phyloP scores from a whole-genome alignment of 2,888 invertebrate species.

The Salticus scenicus region DNA sequence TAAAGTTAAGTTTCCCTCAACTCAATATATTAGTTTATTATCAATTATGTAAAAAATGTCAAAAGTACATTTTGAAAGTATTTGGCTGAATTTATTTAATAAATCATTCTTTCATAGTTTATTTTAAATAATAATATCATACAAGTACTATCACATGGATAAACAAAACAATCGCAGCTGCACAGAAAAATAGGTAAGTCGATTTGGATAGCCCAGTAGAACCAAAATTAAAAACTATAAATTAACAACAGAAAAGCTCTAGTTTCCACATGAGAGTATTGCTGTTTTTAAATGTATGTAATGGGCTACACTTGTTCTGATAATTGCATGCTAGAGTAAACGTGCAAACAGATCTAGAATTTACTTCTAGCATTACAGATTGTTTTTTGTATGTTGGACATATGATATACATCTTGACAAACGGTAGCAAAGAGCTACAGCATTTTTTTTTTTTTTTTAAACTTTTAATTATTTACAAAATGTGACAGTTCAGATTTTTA shows the following conservation, averaged over 20 bases:
- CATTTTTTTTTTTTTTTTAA: no score
- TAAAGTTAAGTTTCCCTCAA: not conserved
- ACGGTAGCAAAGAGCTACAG: conserved; percentile 55
- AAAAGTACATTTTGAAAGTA: conserved; percentile 2
- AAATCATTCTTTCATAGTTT: conserved; percentile 56
- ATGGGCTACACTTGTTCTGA: conserved; percentile 40
- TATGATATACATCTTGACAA: conserved; percentile 37
- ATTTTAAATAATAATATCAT: conserved; percentile 67
- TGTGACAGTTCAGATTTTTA: conserved; percentile 33
- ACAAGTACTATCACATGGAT: conserved; percentile 63
- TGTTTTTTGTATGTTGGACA: conserved; percentile 29
- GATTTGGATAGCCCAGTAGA: conserved; percentile 1
- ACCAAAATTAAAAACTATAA: conserved; percentile 27
- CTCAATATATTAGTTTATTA: conserved; percentile 17
- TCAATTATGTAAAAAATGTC: conserved; percentile 13
- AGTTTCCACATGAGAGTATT: conserved; percentile 36
- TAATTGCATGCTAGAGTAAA: conserved; percentile 41
- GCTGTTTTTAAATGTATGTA: conserved; percentile 32
- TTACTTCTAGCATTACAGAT: conserved; percentile 41
- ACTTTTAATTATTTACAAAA: conserved; percentile 52
- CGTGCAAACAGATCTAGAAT: conserved; percentile 43
- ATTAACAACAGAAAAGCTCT: conserved; percentile 21
- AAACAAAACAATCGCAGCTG: conserved; percentile 61
- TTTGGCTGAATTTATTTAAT: conserved; percentile 45
- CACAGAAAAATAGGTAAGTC: conserved; percentile 40